phyloP scores from a whole-genome alignment of 2,888 invertebrate genomes.

The Elmis aenea region DNA sequence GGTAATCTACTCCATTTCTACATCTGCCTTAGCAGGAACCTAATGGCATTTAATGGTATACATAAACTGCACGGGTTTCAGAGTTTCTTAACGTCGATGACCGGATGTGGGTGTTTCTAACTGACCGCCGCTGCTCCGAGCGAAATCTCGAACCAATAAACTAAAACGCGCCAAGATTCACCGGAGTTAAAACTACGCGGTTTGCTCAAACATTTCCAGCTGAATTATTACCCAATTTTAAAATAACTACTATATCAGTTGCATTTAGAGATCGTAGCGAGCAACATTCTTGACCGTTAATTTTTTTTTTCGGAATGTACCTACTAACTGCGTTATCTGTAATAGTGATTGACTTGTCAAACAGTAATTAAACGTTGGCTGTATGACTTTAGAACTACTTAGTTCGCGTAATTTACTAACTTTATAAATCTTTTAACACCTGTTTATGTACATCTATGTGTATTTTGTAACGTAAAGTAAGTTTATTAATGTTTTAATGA shows the following conservation, averaged over 20 bases:
- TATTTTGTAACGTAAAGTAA: too few species aligned
- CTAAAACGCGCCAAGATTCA: constrained; percentile 4
- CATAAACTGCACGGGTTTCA: too few species aligned
- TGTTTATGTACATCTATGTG: constrained; percentile 1
- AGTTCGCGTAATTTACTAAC: background rate
- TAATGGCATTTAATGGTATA: too few species aligned
- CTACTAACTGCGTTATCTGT: too few species aligned
- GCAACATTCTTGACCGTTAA: too few species aligned
- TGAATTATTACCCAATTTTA: too few species aligned
- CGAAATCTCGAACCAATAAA: constrained; percentile 11
- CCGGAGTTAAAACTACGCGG: background rate
- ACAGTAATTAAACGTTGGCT: background rate
- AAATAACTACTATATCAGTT: too few species aligned
- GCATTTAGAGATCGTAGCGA: too few species aligned
- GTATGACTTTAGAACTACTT: background rate
- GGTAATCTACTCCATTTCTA: too few species aligned
- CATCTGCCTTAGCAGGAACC: too few species aligned
- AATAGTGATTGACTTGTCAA: background rate
- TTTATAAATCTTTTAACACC: constrained; percentile 5
- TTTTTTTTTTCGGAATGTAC: too few species aligned
- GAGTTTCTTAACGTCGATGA: constrained; percentile 17
- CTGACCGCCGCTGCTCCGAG: constrained; percentile 11
- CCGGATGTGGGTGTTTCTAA: constrained; percentile 24
- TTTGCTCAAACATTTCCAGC: background rate
- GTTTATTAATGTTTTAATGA: too few species aligned